Percentiles rank a stretch among this genome's conserved stretches.
phyloP scores from a whole-genome alignment of 2,113 vertebrate species.

The Pelobates fuscus region DNA sequence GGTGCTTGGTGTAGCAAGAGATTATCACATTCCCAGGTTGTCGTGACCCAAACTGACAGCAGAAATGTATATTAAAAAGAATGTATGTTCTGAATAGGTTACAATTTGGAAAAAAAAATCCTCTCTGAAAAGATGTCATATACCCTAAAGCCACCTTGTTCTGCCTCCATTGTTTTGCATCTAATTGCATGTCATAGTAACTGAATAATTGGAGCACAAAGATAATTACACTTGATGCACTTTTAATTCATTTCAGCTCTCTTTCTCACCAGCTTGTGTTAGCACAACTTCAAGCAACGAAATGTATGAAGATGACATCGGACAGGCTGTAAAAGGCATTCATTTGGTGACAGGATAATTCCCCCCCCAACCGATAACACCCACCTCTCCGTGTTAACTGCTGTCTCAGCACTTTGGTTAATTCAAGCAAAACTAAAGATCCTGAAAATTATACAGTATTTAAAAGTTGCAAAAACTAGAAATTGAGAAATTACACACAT shows the following conservation, averaged over 20 bases:
- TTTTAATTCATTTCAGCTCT: constrained; percentile 50
- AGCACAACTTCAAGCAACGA: constrained; percentile 31
- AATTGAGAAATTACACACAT: too few species aligned
- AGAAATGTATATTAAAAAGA: constrained; percentile 45
- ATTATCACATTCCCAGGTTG: constrained; percentile 24
- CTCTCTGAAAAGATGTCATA: constrained; percentile 43
- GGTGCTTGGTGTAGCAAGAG: not conserved
- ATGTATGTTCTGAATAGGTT: constrained; percentile 45
- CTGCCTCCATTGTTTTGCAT: constrained; percentile 50
- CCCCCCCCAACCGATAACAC: constrained; percentile 50
- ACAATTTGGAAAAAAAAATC: constrained; percentile 27
- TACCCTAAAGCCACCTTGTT: constrained; percentile 46
- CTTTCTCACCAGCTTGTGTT: constrained; percentile 33
- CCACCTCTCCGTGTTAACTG: constrained; percentile 4
- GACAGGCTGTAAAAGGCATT: constrained; percentile 49
- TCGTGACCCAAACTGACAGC: constrained; percentile 38
- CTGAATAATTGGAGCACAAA: constrained; percentile 49
- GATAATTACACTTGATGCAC: constrained; percentile 52
- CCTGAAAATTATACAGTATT: constrained; percentile 32
- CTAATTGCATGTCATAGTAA: constrained; percentile 52
- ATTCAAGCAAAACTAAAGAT: constrained; percentile 33
- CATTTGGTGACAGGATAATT: constrained; percentile 49
- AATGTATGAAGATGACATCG: constrained; percentile 47
- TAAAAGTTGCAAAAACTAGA: constrained; percentile 27
- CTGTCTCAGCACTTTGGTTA: constrained; percentile 35